Evolutionary conservation across 1,140 invertebrate genomes (phyloP).

Genomic region (Drosophila parvula): DNA sequence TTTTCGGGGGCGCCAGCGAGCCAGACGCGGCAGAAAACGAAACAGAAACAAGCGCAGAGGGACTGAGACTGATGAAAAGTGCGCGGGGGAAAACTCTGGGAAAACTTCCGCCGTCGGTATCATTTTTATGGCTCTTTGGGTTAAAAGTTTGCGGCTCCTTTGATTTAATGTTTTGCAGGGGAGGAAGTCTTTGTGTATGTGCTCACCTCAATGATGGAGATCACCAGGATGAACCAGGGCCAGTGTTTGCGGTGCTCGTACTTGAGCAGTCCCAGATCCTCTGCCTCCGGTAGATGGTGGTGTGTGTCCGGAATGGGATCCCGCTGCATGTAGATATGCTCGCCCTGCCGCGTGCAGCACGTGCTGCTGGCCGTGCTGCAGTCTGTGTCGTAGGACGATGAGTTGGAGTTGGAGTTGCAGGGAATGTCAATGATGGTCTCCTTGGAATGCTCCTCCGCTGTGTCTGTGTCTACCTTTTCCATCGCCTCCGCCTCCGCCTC

Average conservation of each 20-base stretch:
- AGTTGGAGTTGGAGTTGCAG: slow-evolving; percentile 30
- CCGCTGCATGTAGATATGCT: slow-evolving; percentile 79
- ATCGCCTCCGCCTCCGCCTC: neutral
- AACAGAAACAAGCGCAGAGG: slow-evolving; percentile 24
- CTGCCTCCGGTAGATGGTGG: slow-evolving; percentile 23
- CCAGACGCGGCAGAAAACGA: slow-evolving; percentile 42
- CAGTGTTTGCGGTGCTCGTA: slow-evolving; percentile 75
- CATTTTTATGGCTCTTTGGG: slow-evolving; percentile 75
- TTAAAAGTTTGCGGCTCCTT: slow-evolving; percentile 67
- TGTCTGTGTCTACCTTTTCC: slow-evolving; percentile 12
- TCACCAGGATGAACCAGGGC: slow-evolving; percentile 93
- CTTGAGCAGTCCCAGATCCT: slow-evolving; percentile 66
- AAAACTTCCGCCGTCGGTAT: slow-evolving; percentile 47
- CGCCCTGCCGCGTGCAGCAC: slow-evolving; percentile 79
- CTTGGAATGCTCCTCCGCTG: slow-evolving; percentile 27
- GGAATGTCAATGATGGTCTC: slow-evolving; percentile 83
- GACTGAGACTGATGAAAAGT: slow-evolving; percentile 14
- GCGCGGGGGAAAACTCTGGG: slow-evolving; percentile 21
- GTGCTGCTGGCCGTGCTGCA: slow-evolving; percentile 81
- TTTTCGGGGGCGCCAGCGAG: slow-evolving; percentile 80
- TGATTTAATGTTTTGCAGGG: slow-evolving; percentile 19
- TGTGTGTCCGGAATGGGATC: slow-evolving; percentile 39
- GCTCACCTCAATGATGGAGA: slow-evolving; percentile 94
- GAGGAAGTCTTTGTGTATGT: neutral
- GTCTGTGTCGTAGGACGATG: slow-evolving; percentile 79